Conservation (phyloP, 1,140 invertebrate species). For the Rhopalosiphum padi region DNA sequence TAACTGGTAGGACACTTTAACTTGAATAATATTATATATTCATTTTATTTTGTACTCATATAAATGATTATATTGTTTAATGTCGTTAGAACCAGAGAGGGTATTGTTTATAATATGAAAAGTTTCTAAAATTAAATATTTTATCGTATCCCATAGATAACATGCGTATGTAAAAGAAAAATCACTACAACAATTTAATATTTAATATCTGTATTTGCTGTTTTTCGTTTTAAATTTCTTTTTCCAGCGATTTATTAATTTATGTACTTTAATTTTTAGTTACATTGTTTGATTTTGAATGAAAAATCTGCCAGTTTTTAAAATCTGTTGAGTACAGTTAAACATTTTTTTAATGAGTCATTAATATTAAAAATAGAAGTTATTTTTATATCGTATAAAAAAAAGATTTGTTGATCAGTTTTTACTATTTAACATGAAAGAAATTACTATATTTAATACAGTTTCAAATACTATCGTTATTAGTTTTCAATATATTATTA, state of each 20-base stretch:
- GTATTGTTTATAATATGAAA: background rate
- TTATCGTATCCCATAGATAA: background rate
- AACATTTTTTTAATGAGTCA: background rate
- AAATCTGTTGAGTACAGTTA: accelerated
- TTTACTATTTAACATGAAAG: background rate
- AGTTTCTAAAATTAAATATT: background rate
- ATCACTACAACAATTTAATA: background rate
- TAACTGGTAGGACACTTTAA: background rate
- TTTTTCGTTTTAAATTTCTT: background rate
- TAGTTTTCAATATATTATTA: background rate
- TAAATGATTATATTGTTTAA: background rate
- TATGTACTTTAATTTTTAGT: background rate
- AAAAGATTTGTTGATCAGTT: no score
- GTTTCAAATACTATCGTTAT: background rate
- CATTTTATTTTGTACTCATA: background rate
- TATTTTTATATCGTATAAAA: no score
- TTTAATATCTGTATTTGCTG: background rate
- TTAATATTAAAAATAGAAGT: background rate
- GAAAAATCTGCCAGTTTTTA: background rate
- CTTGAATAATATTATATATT: background rate
- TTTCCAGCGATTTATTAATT: background rate
- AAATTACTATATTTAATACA: background rate
- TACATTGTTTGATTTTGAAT: background rate
- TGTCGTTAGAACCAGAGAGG: background rate
- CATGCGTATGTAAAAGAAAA: background rate